Conservation (phyloP, 2,113 vertebrate species). For the Himantopus leucocephalus region DNA sequence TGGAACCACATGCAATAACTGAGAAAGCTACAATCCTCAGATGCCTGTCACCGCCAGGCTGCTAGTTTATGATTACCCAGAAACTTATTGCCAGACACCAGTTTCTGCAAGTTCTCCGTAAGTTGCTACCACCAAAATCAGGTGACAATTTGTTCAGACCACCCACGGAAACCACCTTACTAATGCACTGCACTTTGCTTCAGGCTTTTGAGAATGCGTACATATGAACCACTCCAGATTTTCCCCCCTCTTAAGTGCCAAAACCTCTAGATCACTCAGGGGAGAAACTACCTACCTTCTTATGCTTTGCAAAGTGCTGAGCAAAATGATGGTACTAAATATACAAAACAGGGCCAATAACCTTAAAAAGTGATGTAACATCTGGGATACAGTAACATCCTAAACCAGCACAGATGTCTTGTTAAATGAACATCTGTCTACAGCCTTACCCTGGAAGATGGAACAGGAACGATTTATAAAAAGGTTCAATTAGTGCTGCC, state of each 20-base stretch:
- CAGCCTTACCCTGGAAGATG: neutral
- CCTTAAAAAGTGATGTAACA: conserved; percentile 46
- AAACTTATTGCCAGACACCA: neutral
- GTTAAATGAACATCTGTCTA: conserved; percentile 60
- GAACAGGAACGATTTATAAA: conserved; percentile 7
- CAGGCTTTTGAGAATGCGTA: neutral
- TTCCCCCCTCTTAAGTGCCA: neutral
- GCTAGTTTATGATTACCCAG: neutral
- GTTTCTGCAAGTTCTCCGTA: neutral
- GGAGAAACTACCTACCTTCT: neutral
- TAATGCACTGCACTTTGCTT: neutral
- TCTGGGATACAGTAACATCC: conserved; percentile 53
- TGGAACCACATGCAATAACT: neutral
- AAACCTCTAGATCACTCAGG: neutral
- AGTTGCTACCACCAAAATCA: neutral
- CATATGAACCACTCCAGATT: neutral
- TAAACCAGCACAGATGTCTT: conserved; percentile 61
- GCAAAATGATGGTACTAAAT: neutral
- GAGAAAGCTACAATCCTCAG: neutral
- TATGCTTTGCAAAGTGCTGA: neutral
- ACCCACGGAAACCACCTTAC: neutral
- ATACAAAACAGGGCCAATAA: conserved; percentile 6
- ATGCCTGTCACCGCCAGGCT: neutral
- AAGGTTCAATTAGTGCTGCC: conserved; percentile 28
- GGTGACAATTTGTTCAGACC: neutral